Base-by-base conservation (phyloP, 2,888 invertebrate species). In the Helobdella robusta region DNA sequence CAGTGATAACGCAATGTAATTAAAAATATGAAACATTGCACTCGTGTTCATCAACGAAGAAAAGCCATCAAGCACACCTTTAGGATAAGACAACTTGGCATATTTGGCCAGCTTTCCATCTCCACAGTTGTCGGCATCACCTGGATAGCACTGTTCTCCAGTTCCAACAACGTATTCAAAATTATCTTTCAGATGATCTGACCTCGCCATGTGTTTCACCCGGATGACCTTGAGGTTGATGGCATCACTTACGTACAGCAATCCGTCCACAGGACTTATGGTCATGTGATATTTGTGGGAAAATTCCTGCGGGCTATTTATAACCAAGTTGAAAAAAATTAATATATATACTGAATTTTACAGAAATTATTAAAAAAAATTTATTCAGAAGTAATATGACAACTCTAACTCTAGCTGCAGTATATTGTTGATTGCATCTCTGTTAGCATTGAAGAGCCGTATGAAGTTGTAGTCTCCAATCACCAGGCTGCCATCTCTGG, bases 221-320 rank as follows among this genome's bases (percentile, higher is more conserved):
- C 74, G 72, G 59, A 78, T 73, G 48, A 78, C 74, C 62, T 73
- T 72, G 60, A 74, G 70, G 46, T 72, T 74, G 73, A 75, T 92
- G 36, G 94, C 91, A 80, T 97, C 91, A 54, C 95, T 94, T 74
- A 98, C 89, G 81, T 94, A 95, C 62, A 98, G 84, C 76, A 89
- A 88, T 8, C 94, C 94, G 78, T 95, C 93, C 35, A 93, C 89
- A 32, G 97, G 95, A 61, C 93, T 93, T 60, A 95, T 89, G 66
- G 93, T 91, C 77, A 98, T 84, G 80, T 93, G 94, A 78, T 97
- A 97, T 77, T 93, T 91, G 81, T 97, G 94, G 34, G 93, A 91
- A 11, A 94, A 91, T 82, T 93, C 92, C 0, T 93, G 91, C 32
- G 91, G 88, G 79, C 93, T 91, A 82, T 56, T 40, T 40, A 40